Evolutionary conservation across 1,140 invertebrate genomes (phyloP), one percentile per base, ranked within the genome.

Genomic region (Drosophila triauraria): DNA sequence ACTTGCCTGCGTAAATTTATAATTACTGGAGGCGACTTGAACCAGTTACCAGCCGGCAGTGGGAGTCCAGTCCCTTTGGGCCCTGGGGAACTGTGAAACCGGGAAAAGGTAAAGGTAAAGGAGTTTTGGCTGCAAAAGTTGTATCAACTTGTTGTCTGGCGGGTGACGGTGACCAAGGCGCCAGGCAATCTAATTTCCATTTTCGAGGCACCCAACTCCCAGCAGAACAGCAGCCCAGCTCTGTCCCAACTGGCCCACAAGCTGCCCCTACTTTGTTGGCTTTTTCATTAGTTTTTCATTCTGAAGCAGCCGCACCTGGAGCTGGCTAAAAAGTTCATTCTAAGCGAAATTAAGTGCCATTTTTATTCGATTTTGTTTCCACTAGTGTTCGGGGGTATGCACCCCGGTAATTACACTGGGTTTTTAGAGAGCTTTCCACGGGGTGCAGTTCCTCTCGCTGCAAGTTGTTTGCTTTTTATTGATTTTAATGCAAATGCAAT

Each of bases 401-500:
- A 50, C 64, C 64, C 68, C 32, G 44, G 54, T 60, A 71, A 76
- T 78, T 79, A 53, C 35, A 35, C 47, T 44, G 70, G 43, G 47
- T 54, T 72, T 70, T 65, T 43, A 23, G 25, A 27, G 50, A 17
- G 42, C 48, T 57, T 20, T n/a, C 63, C 69, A 30, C 15, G 25
- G 46, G 30, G 38, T 48, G 25, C 42, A 42, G 38, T 48, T 56
- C n/a, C 61, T 54, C 42, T 20, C n/a, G 20, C n/a, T 17, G 40
- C 27, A 57, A 56, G 56, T 77, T 56, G 12, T 15, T 59, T n/a
- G 25, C 46, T 32, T 64, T 64, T 81, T 78, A 88, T 87, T 84
- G 85, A 88, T 80, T 87, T 88, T 84, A 87, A 87, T 88, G 80
- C 72, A 88, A 87, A 87, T 83, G 85, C 80, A 88, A 87, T 87